Evolutionary conservation across 1,140 invertebrate species (phyloP), one percentile per base, ranked within the genome.

Genomic region (Drosophila yakuba): DNA sequence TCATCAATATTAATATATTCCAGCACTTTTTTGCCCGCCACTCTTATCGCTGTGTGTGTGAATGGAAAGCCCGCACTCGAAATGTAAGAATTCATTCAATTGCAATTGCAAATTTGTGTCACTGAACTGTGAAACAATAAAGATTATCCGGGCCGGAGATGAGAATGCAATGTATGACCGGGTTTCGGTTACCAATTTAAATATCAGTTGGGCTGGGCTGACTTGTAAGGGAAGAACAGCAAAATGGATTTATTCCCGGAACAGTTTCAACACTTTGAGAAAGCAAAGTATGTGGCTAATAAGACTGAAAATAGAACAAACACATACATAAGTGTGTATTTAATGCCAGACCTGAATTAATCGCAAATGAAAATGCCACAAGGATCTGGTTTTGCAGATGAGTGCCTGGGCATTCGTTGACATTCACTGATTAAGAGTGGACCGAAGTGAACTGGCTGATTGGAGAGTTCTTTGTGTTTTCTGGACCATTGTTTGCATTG

Each of bases 81-180:
- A 63, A 74, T 74, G 58, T 56, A 71, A 74, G 60, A 74, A 74
- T 74, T 62, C 50, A 74, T 74, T 74, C 72, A 56, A 74, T 74
- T 73, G 71, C 72, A 74, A 74, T 63, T 74, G 71, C 51, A 74
- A 74, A 74, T 74, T 74, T 74, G 60, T 74, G 72, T 74, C 59
- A 74, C 72, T 74, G 59, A 74, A 74, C 71, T 74, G 72, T 74
- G 71, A 74, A 74, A 74, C 71, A 74, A 74, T 74, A 74, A 74
- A 74, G 72, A 74, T 64, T 74, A 74, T 74, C 72, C 69, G 25
- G 59, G 44, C 51, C 71, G 69, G 69, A 74, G 69, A 74, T 74
- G 72, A 72, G 57, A 72, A 63, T 63, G 72, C 50, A 50, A 74
- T 56, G 51, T 74, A 74, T 74, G 44, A 74, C 51, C 71, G 69